phyloP scores from a whole-genome alignment of 1,140 invertebrate genomes.

The Drosophila trapezifrons region DNA sequence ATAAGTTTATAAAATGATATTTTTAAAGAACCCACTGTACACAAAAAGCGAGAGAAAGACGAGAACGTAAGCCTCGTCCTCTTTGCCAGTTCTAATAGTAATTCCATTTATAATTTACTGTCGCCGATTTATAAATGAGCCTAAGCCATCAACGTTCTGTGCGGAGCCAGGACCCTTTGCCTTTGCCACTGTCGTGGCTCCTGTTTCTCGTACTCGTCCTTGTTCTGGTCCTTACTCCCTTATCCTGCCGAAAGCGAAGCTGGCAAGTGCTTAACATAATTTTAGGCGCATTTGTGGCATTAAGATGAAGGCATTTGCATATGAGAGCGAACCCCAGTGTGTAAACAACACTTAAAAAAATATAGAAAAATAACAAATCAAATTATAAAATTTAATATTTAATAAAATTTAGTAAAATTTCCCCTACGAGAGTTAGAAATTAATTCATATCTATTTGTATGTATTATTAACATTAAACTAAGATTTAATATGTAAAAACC shows the following conservation, averaged over 20 bases:
- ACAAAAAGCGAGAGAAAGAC: neutral
- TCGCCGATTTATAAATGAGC: constrained; percentile 79
- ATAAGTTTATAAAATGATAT: no score
- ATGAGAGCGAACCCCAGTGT: constrained; percentile 14
- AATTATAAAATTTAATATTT: no score
- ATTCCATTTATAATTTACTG: constrained; percentile 79
- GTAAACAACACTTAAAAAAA: constrained; percentile 20
- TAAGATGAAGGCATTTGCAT: constrained; percentile 41
- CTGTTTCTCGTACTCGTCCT: neutral
- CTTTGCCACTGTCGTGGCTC: constrained; percentile 1
- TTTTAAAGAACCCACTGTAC: no score
- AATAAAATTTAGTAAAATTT: no score
- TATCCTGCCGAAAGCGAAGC: constrained; percentile 14
- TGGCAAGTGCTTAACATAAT: constrained; percentile 67
- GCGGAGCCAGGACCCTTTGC: constrained; percentile 27
- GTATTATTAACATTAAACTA: no score
- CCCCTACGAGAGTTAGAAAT: no score
- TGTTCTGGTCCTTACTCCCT: neutral
- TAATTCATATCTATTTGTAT: no score
- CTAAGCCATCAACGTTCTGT: constrained; percentile 61
- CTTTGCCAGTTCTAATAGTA: constrained; percentile 45
- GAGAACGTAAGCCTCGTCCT: neutral
- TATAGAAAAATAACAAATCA: no score
- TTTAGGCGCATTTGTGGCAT: constrained; percentile 70
- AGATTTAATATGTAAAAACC: no score